Conservation (phyloP, 2,888 invertebrate species). For the Drosophila eohydei region DNA sequence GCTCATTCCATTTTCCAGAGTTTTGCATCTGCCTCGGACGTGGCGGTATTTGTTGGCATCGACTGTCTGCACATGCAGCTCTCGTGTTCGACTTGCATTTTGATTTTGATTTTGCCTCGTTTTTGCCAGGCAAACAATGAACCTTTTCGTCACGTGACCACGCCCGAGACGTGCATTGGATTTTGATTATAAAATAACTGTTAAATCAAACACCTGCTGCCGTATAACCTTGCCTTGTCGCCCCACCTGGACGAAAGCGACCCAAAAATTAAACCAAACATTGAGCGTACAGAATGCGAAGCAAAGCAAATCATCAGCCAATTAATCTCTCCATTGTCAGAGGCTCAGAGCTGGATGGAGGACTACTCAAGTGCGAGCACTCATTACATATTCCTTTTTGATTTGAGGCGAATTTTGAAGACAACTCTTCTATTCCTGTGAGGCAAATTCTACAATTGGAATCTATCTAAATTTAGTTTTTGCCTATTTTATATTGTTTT, state of each 20-base stretch:
- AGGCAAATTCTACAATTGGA: too few species aligned
- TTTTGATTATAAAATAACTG: constrained; percentile 39
- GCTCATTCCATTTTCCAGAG: too few species aligned
- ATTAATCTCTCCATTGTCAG: constrained; percentile 19
- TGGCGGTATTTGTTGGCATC: background rate
- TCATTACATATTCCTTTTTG: background rate
- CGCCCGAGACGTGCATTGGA: constrained; percentile 45
- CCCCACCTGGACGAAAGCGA: background rate
- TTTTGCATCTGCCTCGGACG: background rate
- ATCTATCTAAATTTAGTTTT: too few species aligned
- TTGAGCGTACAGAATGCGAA: constrained; percentile 2
- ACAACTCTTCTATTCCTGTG: too few species aligned
- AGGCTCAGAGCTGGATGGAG: background rate
- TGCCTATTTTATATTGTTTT: too few species aligned
- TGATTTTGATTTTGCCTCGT: constrained; percentile 48
- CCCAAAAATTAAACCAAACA: constrained; percentile 7
- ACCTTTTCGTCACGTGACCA: constrained; percentile 19
- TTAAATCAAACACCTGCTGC: background rate
- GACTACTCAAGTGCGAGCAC: background rate
- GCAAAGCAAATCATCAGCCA: constrained; percentile 13
- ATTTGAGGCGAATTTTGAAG: too few species aligned
- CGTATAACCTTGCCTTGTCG: background rate
- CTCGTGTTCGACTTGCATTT: constrained; percentile 53
- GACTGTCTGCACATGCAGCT: constrained; percentile 21
- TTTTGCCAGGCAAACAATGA: constrained; percentile 32